These are phyloP conservation scores for Reticulitermes lucifugus DNA, from an alignment of 2,888 invertebrate species.

Conservation along the genomic window DNA sequence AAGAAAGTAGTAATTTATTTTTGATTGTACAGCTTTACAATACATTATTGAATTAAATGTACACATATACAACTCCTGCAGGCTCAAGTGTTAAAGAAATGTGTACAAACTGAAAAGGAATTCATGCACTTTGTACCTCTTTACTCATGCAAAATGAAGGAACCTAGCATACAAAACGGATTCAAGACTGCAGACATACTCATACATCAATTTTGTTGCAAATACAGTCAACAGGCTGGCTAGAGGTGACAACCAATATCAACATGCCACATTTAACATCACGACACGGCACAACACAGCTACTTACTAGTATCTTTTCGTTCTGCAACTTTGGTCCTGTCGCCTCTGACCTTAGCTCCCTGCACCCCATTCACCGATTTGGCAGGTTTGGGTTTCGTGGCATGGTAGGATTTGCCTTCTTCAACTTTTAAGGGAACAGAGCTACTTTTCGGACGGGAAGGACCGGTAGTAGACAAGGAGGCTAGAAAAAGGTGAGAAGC, in stretches of 20 bases:
- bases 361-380: slow-evolving; percentile 54
- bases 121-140: neutral
- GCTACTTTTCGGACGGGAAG: slow-evolving; percentile 77
- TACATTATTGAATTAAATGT: no score
- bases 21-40: no score
- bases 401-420: slow-evolving; percentile 51
- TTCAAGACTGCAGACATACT: neutral
- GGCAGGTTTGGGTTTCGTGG: slow-evolving; percentile 55
- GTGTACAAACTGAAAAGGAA: no score
- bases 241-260: neutral
- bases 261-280: neutral
- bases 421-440: slow-evolving; percentile 67
- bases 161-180: neutral
- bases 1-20: no score
- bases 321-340: slow-evolving; percentile 53
- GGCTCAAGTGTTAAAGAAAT: no score
- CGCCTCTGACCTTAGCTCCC: slow-evolving; percentile 52
- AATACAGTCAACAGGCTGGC: neutral
- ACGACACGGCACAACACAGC: slow-evolving; percentile 9
- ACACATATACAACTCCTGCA: no score
- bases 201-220: neutral
- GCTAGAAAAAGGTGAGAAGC: slow-evolving; percentile 71
- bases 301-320: slow-evolving; percentile 55
- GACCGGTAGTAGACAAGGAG: slow-evolving; percentile 80
- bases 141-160: neutral